Conservation (phyloP, 2,113 vertebrate species). For the Rallus limicola region DNA sequence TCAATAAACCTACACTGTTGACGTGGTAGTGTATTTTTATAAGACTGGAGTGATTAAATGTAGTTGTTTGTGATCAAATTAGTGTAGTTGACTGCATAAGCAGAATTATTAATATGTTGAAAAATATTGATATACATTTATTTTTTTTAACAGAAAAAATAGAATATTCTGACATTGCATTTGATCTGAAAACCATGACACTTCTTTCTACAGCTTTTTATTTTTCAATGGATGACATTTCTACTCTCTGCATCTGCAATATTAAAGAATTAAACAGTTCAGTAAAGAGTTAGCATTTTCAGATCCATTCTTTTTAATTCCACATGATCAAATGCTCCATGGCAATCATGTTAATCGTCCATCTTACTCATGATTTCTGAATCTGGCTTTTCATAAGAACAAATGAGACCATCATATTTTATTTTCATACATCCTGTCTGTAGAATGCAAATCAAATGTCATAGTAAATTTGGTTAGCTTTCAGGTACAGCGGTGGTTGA, state of each 20-base stretch:
- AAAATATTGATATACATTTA: background rate
- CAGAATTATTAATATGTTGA: background rate
- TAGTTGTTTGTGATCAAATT: background rate
- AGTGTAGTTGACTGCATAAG: background rate
- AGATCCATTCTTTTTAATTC: background rate
- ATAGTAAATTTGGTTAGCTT: background rate
- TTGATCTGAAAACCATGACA: background rate
- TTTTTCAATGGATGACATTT: background rate
- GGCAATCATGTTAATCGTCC: background rate
- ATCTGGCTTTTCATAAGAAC: background rate
- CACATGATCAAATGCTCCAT: background rate
- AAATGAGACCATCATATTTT: background rate
- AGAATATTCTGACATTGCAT: background rate
- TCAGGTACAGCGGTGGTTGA: background rate
- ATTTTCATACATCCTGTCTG: background rate
- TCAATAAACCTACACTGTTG: background rate
- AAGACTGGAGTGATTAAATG: background rate
- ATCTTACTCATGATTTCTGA: background rate
- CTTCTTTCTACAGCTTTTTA: background rate
- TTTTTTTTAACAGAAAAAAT: background rate
- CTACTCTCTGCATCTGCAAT: background rate
- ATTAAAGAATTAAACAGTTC: background rate
- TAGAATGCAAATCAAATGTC: background rate
- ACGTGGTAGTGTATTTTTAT: background rate
- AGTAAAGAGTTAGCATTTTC: background rate